Conservation (phyloP, 2,888 invertebrate genomes). For the Noctua janthina region DNA sequence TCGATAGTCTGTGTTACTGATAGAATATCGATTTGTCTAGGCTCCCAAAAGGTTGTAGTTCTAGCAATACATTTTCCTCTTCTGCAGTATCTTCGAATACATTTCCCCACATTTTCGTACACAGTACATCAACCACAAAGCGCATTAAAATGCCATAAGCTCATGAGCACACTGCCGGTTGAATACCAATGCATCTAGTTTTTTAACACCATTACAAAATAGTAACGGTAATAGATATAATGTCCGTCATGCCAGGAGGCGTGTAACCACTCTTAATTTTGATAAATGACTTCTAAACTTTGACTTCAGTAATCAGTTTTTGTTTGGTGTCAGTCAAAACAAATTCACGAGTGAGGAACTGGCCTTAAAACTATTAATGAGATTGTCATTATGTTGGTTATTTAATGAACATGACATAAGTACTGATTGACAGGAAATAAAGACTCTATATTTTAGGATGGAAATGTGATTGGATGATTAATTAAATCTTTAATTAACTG, state of each 20-base stretch:
- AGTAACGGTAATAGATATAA: slow-evolving; percentile 71
- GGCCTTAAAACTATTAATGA: slow-evolving; percentile 44
- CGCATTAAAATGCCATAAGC: slow-evolving; percentile 56
- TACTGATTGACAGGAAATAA: slow-evolving; percentile 12
- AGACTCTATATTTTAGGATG: background rate
- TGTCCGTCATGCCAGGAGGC: slow-evolving; percentile 69
- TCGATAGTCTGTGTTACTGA: background rate
- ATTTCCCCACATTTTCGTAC: slow-evolving; percentile 19
- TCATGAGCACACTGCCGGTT: slow-evolving; percentile 9
- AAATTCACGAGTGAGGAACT: slow-evolving; percentile 32
- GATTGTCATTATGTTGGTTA: slow-evolving; percentile 22
- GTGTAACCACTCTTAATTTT: slow-evolving; percentile 79
- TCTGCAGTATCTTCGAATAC: background rate
- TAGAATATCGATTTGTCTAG: background rate
- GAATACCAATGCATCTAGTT: slow-evolving; percentile 33
- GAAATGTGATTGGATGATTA: background rate
- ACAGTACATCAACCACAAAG: slow-evolving; percentile 36
- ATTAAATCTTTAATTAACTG: background rate
- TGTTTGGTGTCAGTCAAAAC: slow-evolving; percentile 47
- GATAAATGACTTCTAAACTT: slow-evolving; percentile 77
- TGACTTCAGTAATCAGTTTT: slow-evolving; percentile 45
- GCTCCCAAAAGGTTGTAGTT: background rate
- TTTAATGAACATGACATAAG: slow-evolving; percentile 20
- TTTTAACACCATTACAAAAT: slow-evolving; percentile 66
- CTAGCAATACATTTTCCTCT: background rate